Evolutionary conservation across 92 coral and sea anemone species (phyloP).

Genomic region (Ricordea florida): DNA sequence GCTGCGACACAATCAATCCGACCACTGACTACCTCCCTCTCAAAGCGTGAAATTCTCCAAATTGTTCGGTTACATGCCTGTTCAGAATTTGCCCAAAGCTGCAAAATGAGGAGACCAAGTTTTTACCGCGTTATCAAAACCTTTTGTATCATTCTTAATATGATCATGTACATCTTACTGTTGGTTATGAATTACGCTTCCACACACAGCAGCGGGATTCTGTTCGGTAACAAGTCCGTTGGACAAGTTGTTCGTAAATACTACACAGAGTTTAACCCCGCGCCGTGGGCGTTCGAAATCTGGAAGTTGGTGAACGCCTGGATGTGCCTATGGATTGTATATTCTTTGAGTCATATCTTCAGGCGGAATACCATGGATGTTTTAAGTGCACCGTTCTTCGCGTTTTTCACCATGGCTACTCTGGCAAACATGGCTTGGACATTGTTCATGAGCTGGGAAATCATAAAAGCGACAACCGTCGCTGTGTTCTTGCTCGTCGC

Average conservation of each 20-base stretch:
- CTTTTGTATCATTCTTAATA: constrained; percentile 2
- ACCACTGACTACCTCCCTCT: too few species aligned
- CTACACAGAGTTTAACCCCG: constrained; percentile 66
- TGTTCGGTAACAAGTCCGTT: constrained; percentile 30
- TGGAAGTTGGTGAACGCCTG: constrained; percentile 72
- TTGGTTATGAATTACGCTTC: constrained; percentile 40
- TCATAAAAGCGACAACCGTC: constrained; percentile 12
- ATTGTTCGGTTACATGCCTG: too few species aligned
- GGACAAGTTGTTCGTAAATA: constrained; percentile 47
- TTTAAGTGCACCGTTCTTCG: constrained; percentile 45
- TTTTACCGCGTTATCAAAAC: constrained; percentile 16
- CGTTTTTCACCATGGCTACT: constrained; percentile 54
- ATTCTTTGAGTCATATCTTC: constrained; percentile 52
- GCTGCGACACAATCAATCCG: too few species aligned
- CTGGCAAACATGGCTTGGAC: constrained; percentile 59
- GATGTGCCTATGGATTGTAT: constrained; percentile 64
- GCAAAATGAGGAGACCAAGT: background rate
- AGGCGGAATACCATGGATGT: constrained; percentile 53
- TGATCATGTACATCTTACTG: constrained; percentile 22
- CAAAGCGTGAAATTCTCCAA: too few species aligned
- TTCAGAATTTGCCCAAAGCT: too few species aligned
- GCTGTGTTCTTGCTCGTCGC: background rate
- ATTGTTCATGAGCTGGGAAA: constrained; percentile 42
- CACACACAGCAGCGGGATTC: constrained; percentile 18
- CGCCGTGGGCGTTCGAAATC: constrained; percentile 65